Conservation (phyloP, 1,140 invertebrate species). For the Lepidotrigona ventralis region DNA sequence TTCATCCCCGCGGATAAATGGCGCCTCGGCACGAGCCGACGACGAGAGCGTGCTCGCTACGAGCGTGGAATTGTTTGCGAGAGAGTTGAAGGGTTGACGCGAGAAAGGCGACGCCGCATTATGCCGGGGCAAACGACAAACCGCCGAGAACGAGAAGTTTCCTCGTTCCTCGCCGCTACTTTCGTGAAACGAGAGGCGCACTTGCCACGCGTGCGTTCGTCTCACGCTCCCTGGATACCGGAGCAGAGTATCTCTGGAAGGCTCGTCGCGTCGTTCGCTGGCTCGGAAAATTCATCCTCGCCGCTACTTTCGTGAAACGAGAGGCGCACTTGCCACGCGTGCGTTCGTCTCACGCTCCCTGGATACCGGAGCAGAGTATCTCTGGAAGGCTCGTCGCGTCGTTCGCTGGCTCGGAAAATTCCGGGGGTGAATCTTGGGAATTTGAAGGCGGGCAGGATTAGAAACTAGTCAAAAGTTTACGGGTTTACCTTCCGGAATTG, state of each 20-base stretch:
- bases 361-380: background rate
- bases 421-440: conserved; percentile 20
- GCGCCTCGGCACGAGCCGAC: background rate
- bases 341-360: background rate
- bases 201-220: background rate
- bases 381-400: background rate
- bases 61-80: conserved; percentile 18
- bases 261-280: background rate
- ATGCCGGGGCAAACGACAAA: conserved; percentile 21
- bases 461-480: background rate
- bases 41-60: too few species aligned
- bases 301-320: conserved; percentile 6
- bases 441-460: background rate
- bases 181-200: conserved; percentile 3
- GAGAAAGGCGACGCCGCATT: background rate
- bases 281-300: background rate
- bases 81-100: conserved; percentile 17
- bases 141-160: conserved; percentile 9
- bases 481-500: background rate
- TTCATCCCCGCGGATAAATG: background rate
- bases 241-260: background rate
- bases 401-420: background rate
- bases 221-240: background rate
- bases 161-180: background rate
- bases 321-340: background rate